phyloP scores from a whole-genome alignment of 2,113 vertebrate genomes.

The Elachura formosa region DNA sequence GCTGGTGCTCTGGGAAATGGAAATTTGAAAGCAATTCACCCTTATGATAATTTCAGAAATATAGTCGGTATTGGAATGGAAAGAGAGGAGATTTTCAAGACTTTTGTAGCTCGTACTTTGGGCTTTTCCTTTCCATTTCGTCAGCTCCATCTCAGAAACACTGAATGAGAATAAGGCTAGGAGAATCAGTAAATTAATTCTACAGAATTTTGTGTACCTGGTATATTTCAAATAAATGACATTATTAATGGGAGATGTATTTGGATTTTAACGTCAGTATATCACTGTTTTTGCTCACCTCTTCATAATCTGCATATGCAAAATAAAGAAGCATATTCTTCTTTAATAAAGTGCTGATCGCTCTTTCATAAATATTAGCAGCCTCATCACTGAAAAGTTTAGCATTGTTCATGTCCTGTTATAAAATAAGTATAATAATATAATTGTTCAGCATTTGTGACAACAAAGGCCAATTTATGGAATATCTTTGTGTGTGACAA shows the following conservation, averaged over 20 bases:
- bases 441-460: neutral
- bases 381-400: constrained; percentile 99
- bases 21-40: neutral
- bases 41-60: neutral
- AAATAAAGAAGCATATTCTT: constrained; percentile 99
- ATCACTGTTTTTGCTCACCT: constrained; percentile 74
- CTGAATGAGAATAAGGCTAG: neutral
- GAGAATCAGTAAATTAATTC: neutral
- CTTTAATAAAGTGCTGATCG: constrained; percentile 95
- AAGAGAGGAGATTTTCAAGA: neutral
- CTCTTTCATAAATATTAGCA: constrained; percentile 98
- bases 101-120: neutral
- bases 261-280: neutral
- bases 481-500: neutral
- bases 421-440: constrained; percentile 18
- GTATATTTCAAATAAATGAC: neutral
- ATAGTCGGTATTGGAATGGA: neutral
- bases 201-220: neutral
- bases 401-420: constrained; percentile 98
- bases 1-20: neutral
- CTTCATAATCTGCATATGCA: constrained; percentile 97
- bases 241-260: neutral
- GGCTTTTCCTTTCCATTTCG: neutral
- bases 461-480: neutral
- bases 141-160: neutral